A percentile compares a stretch with the other conserved stretches of the same genome.
Conservation (phyloP, 2,888 invertebrate genomes). For the Sepiola atlantica region DNA sequence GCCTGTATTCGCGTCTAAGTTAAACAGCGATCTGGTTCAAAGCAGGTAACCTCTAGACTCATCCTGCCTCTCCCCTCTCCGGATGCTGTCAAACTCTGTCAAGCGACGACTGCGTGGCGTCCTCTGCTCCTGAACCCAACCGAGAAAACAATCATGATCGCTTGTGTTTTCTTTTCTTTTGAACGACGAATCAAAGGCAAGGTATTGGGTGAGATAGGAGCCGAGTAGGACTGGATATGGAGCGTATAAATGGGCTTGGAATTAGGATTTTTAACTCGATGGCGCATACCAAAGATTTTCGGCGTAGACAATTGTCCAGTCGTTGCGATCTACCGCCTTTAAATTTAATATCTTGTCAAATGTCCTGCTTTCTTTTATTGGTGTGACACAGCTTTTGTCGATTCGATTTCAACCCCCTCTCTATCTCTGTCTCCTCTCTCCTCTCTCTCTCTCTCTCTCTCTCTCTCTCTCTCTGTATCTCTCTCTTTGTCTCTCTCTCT, state of each 20-base stretch:
- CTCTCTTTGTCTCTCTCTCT: too few relatives aligned
- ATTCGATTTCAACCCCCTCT: too few relatives aligned
- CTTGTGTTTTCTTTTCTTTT: too few relatives aligned
- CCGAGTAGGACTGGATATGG: not conserved
- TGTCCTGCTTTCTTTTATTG: not conserved
- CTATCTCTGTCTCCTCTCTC: too few relatives aligned
- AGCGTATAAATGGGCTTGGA: not conserved
- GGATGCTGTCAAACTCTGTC: not conserved
- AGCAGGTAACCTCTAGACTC: not conserved
- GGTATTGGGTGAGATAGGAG: not conserved
- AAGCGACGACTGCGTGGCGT: not conserved
- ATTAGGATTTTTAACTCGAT: not conserved
- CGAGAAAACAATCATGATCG: too few relatives aligned
- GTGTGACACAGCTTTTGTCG: not conserved
- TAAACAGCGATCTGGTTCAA: not conserved
- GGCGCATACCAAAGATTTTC: slow-evolving; percentile 15
- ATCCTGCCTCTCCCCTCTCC: not conserved
- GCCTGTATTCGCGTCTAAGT: not conserved
- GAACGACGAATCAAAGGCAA: not conserved
- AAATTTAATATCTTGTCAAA: slow-evolving; percentile 14
- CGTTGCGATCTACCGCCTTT: not conserved
- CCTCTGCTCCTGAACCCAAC: not conserved
- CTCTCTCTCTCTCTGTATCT: too few relatives aligned
- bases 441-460: too few relatives aligned
- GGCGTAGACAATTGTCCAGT: not conserved